Percentiles rank a stretch among this genome's conserved stretches.
These are phyloP conservation scores for Pristionchus japonicus DNA, from an alignment of 2,888 invertebrate genomes.

Conservation along the genomic window DNA sequence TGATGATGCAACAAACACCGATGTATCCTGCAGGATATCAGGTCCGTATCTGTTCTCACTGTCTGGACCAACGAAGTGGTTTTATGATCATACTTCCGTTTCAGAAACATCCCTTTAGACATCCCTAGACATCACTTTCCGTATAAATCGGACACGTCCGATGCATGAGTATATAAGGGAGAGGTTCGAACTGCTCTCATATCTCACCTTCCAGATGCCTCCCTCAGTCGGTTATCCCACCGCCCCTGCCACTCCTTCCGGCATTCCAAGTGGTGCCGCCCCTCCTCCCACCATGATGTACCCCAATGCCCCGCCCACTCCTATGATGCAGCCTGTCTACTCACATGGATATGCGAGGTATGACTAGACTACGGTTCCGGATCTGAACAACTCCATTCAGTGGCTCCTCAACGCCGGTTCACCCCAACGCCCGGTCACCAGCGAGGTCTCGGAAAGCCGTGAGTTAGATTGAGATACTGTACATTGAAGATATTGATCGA, in stretches of 20 bases:
- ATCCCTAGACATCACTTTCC: too few relatives aligned
- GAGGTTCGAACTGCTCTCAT: too few relatives aligned
- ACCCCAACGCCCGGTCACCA: conserved; percentile 6
- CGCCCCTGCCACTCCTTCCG: neutral
- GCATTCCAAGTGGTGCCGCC: neutral
- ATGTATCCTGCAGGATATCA: neutral
- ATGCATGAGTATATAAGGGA: too few relatives aligned
- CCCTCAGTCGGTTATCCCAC: neutral
- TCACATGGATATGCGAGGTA: conserved; percentile 4
- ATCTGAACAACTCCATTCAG: neutral
- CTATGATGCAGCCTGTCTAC: neutral
- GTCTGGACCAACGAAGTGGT: too few relatives aligned
- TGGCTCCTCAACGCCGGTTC: conserved; percentile 2
- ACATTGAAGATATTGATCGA: too few relatives aligned
- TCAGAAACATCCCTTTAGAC: too few relatives aligned
- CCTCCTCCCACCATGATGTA: neutral
- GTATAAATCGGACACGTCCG: too few relatives aligned
- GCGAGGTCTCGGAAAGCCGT: neutral
- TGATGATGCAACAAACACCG: neutral
- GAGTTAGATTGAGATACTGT: neutral
- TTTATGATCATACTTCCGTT: too few relatives aligned
- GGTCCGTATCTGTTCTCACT: too few relatives aligned
- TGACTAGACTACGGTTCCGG: neutral
- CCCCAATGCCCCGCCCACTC: neutral
- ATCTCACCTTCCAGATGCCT: conserved; percentile 9